Percentiles rank a stretch among this genome's conserved stretches.
Conservation (phyloP, 2,888 invertebrate genomes). For the Mactromeris polynyma region DNA sequence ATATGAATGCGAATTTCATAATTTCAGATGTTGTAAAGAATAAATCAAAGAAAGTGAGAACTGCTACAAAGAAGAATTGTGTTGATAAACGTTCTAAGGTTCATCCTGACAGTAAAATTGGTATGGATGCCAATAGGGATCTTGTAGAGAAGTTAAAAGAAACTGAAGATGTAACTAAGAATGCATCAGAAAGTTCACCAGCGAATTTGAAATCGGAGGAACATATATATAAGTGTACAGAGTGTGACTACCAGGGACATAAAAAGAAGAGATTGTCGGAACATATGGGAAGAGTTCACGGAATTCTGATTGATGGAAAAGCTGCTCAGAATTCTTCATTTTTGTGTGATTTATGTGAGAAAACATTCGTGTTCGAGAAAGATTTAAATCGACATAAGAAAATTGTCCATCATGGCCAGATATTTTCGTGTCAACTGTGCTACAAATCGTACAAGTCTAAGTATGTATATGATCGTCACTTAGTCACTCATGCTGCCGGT, state of each 20-base stretch:
- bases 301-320: constrained; percentile 52
- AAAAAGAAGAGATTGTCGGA: constrained; percentile 71
- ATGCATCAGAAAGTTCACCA: not conserved
- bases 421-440: constrained; percentile 78
- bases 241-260: constrained; percentile 75
- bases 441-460: constrained; percentile 79
- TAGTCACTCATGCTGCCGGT: constrained; percentile 74
- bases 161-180: not conserved
- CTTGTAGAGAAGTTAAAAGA: not conserved
- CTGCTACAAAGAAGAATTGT: not conserved
- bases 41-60: not conserved
- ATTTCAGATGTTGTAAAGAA: not conserved
- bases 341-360: constrained; percentile 76
- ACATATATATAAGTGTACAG: constrained; percentile 64
- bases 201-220: not conserved
- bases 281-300: constrained; percentile 78
- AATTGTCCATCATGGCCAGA: constrained; percentile 70
- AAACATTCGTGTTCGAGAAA: constrained; percentile 77
- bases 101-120: not conserved
- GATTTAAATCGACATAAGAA: constrained; percentile 79
- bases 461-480: constrained; percentile 76
- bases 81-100: not conserved
- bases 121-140: not conserved
- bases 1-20: no score
- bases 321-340: constrained; percentile 57